Evolutionary conservation across 2,113 vertebrate species (phyloP).

Genomic region (Brachypodius melanocephalos): DNA sequence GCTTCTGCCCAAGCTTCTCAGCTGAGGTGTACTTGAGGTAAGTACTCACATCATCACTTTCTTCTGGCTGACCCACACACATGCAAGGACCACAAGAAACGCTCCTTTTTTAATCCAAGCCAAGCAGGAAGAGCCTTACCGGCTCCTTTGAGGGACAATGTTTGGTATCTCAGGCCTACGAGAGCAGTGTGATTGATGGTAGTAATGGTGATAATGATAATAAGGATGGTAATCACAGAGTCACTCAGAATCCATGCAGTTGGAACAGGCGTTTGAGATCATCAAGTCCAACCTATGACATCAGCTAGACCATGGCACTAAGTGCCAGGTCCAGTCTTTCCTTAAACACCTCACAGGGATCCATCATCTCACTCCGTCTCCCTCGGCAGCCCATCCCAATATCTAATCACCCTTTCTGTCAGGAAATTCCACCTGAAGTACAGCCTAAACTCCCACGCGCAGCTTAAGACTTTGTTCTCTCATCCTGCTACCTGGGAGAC

Average conservation of each 20-base stretch:
- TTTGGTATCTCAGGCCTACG: rapidly evolving
- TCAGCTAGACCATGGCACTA: not conserved
- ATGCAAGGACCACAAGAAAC: rapidly evolving
- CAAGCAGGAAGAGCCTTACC: not conserved
- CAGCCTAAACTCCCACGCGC: not conserved
- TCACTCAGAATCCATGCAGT: not conserved
- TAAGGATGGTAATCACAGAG: too few relatives aligned
- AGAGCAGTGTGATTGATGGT: rapidly evolving
- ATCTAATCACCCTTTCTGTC: too few relatives aligned
- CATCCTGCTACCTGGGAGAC: not conserved
- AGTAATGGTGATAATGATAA: not conserved
- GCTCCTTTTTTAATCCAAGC: not conserved
- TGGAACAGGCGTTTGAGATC: not conserved
- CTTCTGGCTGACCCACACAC: rapidly evolving
- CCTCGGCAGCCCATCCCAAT: not conserved
- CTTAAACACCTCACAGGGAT: not conserved
- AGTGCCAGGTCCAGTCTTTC: not conserved
- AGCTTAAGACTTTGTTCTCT: not conserved
- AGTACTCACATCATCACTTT: rapidly evolving
- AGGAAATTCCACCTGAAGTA: not conserved
- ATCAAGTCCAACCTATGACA: not conserved
- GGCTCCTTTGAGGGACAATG: not conserved
- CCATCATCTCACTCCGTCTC: not conserved
- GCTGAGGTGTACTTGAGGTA: not conserved
- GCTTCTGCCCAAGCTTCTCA: not conserved